A percentile compares a stretch with the other conserved stretches of the same genome.
Evolutionary conservation across 2,888 invertebrate species (phyloP).

Genomic region (Odontomyia ornata): DNA sequence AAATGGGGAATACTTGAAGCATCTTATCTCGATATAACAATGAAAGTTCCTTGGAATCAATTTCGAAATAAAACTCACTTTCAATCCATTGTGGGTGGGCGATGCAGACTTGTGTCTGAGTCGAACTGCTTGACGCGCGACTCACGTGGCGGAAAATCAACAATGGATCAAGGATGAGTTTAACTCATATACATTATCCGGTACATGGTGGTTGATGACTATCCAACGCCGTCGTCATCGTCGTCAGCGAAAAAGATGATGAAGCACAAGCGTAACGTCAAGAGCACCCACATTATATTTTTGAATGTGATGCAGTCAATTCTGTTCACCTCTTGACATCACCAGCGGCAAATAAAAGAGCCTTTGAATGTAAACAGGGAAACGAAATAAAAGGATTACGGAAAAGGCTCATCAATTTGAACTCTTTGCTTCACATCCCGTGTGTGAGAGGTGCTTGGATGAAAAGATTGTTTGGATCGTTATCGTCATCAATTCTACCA

Average conservation of each 20-base stretch:
- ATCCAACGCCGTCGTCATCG: conserved; percentile 12
- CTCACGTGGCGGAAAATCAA: conserved; percentile 37
- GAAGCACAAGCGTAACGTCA: conserved; percentile 29
- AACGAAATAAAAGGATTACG: conserved; percentile 42
- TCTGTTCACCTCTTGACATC: conserved; percentile 35
- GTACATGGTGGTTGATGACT: conserved; percentile 32
- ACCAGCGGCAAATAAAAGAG: conserved; percentile 30
- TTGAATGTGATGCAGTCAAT: conserved; percentile 41
- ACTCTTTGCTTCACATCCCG: background rate
- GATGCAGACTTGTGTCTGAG: conserved; percentile 30
- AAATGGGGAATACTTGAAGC: too few relatives aligned
- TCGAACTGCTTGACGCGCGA: conserved; percentile 24
- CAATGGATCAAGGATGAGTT: conserved; percentile 37
- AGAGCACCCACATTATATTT: conserved; percentile 35
- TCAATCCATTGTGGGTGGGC: conserved; percentile 39
- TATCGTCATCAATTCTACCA: conserved; percentile 29
- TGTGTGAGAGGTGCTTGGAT: background rate
- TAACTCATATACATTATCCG: conserved; percentile 12
- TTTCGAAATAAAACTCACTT: conserved; percentile 7
- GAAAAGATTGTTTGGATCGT: conserved; percentile 36
- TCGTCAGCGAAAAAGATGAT: conserved; percentile 20
- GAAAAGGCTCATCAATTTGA: conserved; percentile 32
- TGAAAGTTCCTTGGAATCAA: conserved; percentile 24
- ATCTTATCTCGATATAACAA: background rate
- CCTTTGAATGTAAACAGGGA: conserved; percentile 31